Evolutionary conservation across 2,797 vertebrate species (phyloP).

Genomic region (Cynopterus sphinx): DNA sequence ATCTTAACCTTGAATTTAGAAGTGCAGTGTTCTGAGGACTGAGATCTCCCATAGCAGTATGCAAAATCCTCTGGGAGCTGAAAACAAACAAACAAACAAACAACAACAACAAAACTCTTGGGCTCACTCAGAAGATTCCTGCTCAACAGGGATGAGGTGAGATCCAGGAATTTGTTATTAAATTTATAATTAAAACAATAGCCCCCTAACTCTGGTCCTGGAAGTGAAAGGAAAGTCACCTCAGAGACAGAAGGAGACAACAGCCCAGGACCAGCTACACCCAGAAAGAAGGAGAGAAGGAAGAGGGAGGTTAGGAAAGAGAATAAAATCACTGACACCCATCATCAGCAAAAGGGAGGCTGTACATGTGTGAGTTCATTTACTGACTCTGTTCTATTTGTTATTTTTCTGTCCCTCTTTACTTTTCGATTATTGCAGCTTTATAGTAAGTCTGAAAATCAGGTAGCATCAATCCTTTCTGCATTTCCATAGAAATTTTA

Average conservation of each 20-base stretch:
- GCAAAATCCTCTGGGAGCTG: not conserved
- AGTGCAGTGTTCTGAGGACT: not conserved
- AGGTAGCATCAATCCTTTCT: not conserved
- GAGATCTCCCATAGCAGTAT: not conserved
- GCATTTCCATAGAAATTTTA: not conserved
- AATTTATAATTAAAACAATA: not conserved
- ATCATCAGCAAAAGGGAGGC: accelerated
- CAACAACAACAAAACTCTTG: not conserved
- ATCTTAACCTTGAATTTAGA: not conserved
- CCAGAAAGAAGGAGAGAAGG: not conserved
- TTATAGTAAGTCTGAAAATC: not conserved
- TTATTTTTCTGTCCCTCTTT: not conserved
- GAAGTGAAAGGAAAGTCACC: not conserved
- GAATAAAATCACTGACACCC: not conserved
- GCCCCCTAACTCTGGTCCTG: not conserved
- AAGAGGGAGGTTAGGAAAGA: not conserved
- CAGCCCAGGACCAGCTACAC: not conserved
- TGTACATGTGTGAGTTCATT: accelerated
- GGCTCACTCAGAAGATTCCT: not conserved
- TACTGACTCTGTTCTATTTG: accelerated
- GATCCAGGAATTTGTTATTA: not conserved
- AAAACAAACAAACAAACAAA: not conserved
- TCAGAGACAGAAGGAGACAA: not conserved
- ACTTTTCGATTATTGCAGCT: not conserved
- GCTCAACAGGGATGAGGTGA: not conserved